Evolutionary conservation across 2,888 invertebrate species (phyloP).

Genomic region (Cylloceria caligata): DNA sequence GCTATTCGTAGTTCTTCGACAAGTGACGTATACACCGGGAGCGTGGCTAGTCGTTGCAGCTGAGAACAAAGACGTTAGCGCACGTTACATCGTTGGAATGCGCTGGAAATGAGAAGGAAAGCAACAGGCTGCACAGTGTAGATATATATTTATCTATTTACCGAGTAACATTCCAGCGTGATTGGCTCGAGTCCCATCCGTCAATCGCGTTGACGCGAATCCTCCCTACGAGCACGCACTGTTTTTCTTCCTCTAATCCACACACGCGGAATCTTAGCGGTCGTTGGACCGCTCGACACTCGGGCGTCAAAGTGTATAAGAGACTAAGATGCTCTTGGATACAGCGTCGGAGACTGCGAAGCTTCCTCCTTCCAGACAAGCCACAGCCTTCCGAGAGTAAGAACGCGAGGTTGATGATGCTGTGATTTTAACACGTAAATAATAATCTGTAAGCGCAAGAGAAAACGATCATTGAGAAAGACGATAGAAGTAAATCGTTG

Average conservation of each 20-base stretch:
- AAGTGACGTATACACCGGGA: slow-evolving; percentile 46
- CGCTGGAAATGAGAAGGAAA: slow-evolving; percentile 66
- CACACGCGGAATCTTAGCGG: slow-evolving; percentile 18
- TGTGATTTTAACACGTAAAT: slow-evolving; percentile 15
- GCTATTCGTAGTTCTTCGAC: slow-evolving; percentile 9
- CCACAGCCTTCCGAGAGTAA: background rate
- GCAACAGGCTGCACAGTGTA: slow-evolving; percentile 44
- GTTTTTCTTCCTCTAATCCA: slow-evolving; percentile 1
- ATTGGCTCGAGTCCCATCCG: slow-evolving; percentile 6
- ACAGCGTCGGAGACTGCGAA: slow-evolving; percentile 30
- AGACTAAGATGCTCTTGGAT: slow-evolving; percentile 39
- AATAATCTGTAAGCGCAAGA: background rate
- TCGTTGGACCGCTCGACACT: slow-evolving; percentile 24
- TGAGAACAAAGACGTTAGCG: slow-evolving; percentile 59
- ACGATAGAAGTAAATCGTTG: background rate
- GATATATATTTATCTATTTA: slow-evolving; percentile 52
- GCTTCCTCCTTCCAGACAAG: slow-evolving; percentile 55
- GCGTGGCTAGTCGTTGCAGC: slow-evolving; percentile 65
- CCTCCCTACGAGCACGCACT: background rate
- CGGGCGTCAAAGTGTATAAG: slow-evolving; percentile 20
- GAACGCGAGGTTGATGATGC: background rate
- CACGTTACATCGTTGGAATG: slow-evolving; percentile 61
- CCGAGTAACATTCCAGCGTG: slow-evolving; percentile 37
- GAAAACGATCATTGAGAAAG: background rate
- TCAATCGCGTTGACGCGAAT: background rate